These are phyloP conservation scores for Pelobates fuscus DNA, from an alignment of 2,113 vertebrate genomes.

Conservation along the genomic window DNA sequence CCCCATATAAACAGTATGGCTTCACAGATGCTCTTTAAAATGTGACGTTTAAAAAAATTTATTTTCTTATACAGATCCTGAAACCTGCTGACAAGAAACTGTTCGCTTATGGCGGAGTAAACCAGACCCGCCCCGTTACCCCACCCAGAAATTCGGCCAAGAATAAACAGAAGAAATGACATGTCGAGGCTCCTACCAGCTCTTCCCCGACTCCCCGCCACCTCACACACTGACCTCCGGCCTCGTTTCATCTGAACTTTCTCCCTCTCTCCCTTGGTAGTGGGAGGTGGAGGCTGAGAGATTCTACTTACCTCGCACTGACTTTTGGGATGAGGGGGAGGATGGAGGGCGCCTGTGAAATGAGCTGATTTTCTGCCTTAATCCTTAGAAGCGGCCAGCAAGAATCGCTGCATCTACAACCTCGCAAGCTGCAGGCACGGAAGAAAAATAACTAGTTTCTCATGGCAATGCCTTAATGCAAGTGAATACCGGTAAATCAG, in stretches of 20 bases:
- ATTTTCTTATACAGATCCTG: slow-evolving; percentile 74
- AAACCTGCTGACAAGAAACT: slow-evolving; percentile 97
- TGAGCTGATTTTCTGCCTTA: slow-evolving; percentile 43
- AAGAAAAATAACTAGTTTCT: not conserved
- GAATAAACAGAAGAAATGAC: slow-evolving; percentile 79
- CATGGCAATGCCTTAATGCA: slow-evolving; percentile 38
- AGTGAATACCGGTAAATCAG: not conserved
- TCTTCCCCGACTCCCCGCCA: slow-evolving; percentile 15
- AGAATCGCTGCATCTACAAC: no score
- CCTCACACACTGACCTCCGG: slow-evolving; percentile 33
- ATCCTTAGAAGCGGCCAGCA: slow-evolving; percentile 1
- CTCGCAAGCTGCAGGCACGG: not conserved
- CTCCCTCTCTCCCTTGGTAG: not conserved
- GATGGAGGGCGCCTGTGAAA: not conserved
- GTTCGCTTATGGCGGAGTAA: slow-evolving; percentile 86
- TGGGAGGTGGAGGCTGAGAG: not conserved
- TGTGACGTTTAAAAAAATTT: no score
- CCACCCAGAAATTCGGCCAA: slow-evolving; percentile 94
- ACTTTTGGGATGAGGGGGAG: slow-evolving; percentile 13
- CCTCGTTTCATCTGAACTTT: slow-evolving; percentile 10
- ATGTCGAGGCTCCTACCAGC: not conserved
- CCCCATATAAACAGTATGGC: no score
- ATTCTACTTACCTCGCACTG: slow-evolving; percentile 28
- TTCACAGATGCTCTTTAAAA: no score
- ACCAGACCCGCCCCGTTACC: slow-evolving; percentile 86